phyloP scores from a whole-genome alignment of 2,113 vertebrate species.

The Chaenocephalus aceratus region DNA sequence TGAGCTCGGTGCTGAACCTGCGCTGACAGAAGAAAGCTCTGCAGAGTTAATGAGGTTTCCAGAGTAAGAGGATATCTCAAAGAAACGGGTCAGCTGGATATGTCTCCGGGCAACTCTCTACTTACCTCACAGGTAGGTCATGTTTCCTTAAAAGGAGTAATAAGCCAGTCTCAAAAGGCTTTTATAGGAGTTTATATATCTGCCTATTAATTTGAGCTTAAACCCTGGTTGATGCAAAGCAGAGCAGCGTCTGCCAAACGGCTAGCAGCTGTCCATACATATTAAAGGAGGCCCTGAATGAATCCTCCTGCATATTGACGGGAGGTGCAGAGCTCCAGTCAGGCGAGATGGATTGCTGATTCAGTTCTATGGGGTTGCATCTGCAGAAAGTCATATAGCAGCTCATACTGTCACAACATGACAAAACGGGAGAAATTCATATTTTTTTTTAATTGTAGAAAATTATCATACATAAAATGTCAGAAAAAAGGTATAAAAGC shows the following conservation, averaged over 20 bases:
- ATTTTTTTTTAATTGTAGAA: not conserved
- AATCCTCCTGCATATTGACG: constrained; percentile 35
- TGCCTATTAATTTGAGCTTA: constrained; percentile 29
- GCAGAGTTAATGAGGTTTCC: constrained; percentile 58
- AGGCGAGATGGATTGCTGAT: not conserved
- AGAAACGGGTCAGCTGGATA: constrained; percentile 55
- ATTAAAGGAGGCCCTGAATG: constrained; percentile 13
- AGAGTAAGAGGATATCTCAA: constrained; percentile 66
- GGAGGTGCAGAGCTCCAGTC: constrained; percentile 3
- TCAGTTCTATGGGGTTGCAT: not conserved
- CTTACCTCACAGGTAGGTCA: constrained; percentile 20
- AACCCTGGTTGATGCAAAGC: constrained; percentile 31
- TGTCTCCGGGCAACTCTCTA: constrained; percentile 15
- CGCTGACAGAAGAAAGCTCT: constrained; percentile 45
- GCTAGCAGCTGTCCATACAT: constrained; percentile 23
- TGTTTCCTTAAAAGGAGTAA: constrained; percentile 25
- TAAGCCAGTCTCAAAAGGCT: constrained; percentile 9
- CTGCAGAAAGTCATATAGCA: not conserved
- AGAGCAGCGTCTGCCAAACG: constrained; percentile 20
- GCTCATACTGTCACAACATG: constrained; percentile 3
- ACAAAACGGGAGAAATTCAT: not conserved
- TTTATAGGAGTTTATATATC: constrained; percentile 34
- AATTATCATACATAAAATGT: not conserved
- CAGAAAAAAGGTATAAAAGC: too few relatives aligned
- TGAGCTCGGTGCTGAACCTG: constrained; percentile 21